Conservation (phyloP, 2,888 invertebrate genomes). For the Mythimna vitellina region DNA sequence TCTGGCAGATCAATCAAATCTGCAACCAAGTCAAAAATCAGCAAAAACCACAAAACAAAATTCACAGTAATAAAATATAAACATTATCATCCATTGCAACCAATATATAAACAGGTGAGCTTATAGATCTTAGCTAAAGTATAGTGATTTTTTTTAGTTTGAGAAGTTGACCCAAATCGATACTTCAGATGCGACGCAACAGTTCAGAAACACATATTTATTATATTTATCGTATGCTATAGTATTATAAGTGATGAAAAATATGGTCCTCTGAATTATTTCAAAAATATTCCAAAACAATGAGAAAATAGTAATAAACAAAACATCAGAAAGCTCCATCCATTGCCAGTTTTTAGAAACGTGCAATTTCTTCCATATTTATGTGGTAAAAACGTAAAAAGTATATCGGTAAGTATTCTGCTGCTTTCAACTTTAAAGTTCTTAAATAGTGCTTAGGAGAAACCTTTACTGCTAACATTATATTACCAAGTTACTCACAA, state of each 20-base stretch:
- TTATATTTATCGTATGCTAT: neutral
- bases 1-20: slow-evolving; percentile 70
- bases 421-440: neutral
- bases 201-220: slow-evolving; percentile 2
- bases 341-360: neutral
- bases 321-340: neutral
- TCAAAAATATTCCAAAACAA: neutral
- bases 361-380: neutral
- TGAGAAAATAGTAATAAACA: too few relatives aligned
- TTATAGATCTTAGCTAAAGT: slow-evolving; percentile 16
- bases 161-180: slow-evolving; percentile 72
- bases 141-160: slow-evolving; percentile 40
- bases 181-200: slow-evolving; percentile 42
- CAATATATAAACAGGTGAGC: slow-evolving; percentile 60
- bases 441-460: neutral
- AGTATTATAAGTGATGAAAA: neutral
- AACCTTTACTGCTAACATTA: neutral
- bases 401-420: slow-evolving; percentile 7
- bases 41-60: slow-evolving; percentile 65
- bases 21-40: slow-evolving; percentile 59
- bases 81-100: slow-evolving; percentile 36
- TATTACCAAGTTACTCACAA: neutral
- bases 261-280: neutral
- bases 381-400: neutral
- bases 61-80: slow-evolving; percentile 63